Percentiles rank a stretch among this genome's conserved stretches.
phyloP scores from a whole-genome alignment of 2,888 invertebrate species.

The Athalia rosae region DNA sequence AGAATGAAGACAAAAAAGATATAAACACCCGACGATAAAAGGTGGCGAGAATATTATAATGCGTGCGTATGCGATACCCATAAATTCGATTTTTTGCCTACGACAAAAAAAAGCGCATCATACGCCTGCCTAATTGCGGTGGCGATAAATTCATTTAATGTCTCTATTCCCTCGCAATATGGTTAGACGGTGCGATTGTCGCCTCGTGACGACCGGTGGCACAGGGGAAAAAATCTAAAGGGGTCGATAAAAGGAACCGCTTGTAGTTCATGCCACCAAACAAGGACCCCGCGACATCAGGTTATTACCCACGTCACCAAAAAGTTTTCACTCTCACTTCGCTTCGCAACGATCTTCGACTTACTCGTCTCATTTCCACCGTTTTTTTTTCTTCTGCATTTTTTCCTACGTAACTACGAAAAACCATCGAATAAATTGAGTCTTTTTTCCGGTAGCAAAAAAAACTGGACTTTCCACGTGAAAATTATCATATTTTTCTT shows the following conservation, averaged over 20 bases:
- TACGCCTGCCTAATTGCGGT: slow-evolving; percentile 62
- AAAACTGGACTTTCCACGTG: no score
- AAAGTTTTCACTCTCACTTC: neutral
- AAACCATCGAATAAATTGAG: neutral
- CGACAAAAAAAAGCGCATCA: slow-evolving; percentile 40
- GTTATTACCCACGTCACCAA: neutral
- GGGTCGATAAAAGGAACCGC: slow-evolving; percentile 34
- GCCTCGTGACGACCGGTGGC: neutral
- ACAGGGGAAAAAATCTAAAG: slow-evolving; percentile 26
- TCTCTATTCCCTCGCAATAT: slow-evolving; percentile 57
- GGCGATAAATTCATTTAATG: slow-evolving; percentile 68
- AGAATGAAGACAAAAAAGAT: neutral
- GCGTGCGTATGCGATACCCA: neutral
- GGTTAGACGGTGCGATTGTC: slow-evolving; percentile 50
- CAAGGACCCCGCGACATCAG: neutral
- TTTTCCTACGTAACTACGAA: neutral
- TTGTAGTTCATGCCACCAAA: neutral
- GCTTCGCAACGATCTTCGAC: neutral
- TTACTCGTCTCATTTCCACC: neutral
- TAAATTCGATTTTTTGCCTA: slow-evolving; percentile 42
- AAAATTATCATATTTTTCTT: no score
- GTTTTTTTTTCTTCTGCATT: neutral
- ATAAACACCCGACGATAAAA: slow-evolving; percentile 15
- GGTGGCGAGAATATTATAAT: neutral
- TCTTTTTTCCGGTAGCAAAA: no score